Evolutionary conservation across 2,113 vertebrate species (phyloP), one percentile per base, ranked within the genome.

Genomic region (Brachypteracias leptosomus): DNA sequence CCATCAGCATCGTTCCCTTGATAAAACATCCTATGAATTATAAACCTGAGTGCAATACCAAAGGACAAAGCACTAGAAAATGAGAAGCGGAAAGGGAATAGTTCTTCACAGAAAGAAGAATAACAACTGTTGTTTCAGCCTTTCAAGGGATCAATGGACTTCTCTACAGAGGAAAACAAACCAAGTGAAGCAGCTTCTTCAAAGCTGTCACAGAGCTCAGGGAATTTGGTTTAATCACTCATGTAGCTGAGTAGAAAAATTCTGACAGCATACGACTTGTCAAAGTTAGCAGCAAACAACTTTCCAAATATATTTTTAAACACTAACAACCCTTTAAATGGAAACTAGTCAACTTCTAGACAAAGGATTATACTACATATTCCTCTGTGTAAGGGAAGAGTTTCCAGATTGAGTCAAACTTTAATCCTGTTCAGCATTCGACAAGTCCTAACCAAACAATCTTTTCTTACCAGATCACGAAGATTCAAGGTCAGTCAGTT

Each of bases 101-200:
- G 25, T 8, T 85, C 59, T 70, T 83, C 49, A 63, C 33, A 63
- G 40, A 83, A 80, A 51, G 18, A 70, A 90, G n/a, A n/a, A n/a
- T n/a, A n/a, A 67, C 6, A 47, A 49, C 33, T 20, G 19, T 49
- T 25, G 14, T 15, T 77, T 28, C 35, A 63, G 70, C 36, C 77
- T 91, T 91, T 94, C 38, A 85, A 70, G 71, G 31, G 25, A 70
- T 42, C 54, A 70, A 16, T 44, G 18, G 51, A 59, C 57, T 80
- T 68, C 67, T 35, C 42, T 49, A 44, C 46, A 74, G 54, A 80
- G 46, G 29, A 85, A 76, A 90, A 70, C 47, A 80, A 89, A 68
- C 8, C 0, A 0, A 82, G 10, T 42, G 42, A 88, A 86, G 38
- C 0, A 0, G 33, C 58, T 71, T 54, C 55, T 74, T 68, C 78